A percentile compares a stretch with the other conserved stretches of the same genome.
Conservation (phyloP, 2,797 vertebrate species). For the Echeneis naucrates region DNA sequence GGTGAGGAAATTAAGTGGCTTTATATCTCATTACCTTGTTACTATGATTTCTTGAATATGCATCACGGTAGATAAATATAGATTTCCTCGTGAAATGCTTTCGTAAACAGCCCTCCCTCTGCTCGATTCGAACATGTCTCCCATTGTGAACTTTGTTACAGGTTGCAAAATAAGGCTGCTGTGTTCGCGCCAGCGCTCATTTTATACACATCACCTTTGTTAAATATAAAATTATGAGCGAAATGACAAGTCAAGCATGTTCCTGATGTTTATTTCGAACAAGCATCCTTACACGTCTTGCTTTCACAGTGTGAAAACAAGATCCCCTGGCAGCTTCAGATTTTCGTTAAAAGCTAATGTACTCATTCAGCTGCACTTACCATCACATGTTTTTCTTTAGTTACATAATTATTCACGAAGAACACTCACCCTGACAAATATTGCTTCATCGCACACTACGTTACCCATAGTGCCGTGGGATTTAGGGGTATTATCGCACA, state of each 20-base stretch:
- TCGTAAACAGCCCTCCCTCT: conserved; percentile 28
- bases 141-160: not conserved
- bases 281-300: not conserved
- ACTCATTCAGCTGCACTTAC: not conserved
- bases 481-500: not conserved
- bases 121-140: conserved; percentile 30
- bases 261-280: not conserved
- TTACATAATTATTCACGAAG: not conserved
- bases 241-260: conserved; percentile 19
- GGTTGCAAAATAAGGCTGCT: conserved; percentile 9
- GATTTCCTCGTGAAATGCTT: conserved; percentile 30
- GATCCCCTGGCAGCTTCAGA: not conserved
- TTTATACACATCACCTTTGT: not conserved
- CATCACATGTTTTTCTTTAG: conserved; percentile 1
- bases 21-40: conserved; percentile 36
- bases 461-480: not conserved
- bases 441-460: conserved; percentile 5
- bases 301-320: conserved; percentile 6
- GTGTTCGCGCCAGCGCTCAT: not conserved
- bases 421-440: not conserved
- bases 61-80: conserved; percentile 36
- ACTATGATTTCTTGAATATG: conserved; percentile 7
- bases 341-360: not conserved
- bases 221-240: conserved; percentile 20
- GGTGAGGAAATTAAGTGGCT: conserved; percentile 27